A percentile compares a stretch with the other conserved stretches of the same genome.
These are phyloP conservation scores for Paraplagusia blochii DNA, from an alignment of 2,113 vertebrate genomes.

Conservation along the genomic window DNA sequence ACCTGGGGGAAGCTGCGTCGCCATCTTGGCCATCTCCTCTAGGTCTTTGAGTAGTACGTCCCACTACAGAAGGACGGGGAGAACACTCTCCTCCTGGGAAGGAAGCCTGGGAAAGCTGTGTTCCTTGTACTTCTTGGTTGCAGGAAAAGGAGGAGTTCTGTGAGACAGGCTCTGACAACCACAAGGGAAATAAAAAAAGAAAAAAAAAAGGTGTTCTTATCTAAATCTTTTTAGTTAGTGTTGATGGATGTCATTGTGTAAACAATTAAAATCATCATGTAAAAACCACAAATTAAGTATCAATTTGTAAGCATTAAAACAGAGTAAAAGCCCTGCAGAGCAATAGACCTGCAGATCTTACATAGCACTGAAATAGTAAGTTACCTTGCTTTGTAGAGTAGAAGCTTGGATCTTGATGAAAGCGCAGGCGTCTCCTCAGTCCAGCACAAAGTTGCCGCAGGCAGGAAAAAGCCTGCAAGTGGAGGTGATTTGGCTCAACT, in stretches of 20 bases:
- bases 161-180: slow-evolving; percentile 79
- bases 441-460: slow-evolving; percentile 84
- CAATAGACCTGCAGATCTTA: neutral
- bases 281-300: neutral
- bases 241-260: neutral
- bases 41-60: slow-evolving; percentile 85
- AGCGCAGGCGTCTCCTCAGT: slow-evolving; percentile 86
- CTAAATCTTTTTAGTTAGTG: neutral
- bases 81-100: slow-evolving; percentile 85
- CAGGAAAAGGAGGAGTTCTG: slow-evolving; percentile 91
- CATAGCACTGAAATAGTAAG: neutral
- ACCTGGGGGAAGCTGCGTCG: slow-evolving; percentile 90
- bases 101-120: slow-evolving; percentile 77
- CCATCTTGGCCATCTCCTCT: slow-evolving; percentile 95
- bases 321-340: neutral
- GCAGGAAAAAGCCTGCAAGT: slow-evolving; percentile 82
- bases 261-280: neutral
- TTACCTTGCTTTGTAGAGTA: slow-evolving; percentile 85
- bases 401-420: slow-evolving; percentile 90
- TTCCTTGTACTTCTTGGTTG: slow-evolving; percentile 78
- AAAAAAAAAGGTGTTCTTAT: neutral
- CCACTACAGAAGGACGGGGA: slow-evolving; percentile 88
- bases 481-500: slow-evolving; percentile 77
- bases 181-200: slow-evolving; percentile 1
- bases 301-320: neutral